These are phyloP conservation scores for Urocolius indicus DNA, from an alignment of 2,113 vertebrate genomes.

Conservation along the genomic window DNA sequence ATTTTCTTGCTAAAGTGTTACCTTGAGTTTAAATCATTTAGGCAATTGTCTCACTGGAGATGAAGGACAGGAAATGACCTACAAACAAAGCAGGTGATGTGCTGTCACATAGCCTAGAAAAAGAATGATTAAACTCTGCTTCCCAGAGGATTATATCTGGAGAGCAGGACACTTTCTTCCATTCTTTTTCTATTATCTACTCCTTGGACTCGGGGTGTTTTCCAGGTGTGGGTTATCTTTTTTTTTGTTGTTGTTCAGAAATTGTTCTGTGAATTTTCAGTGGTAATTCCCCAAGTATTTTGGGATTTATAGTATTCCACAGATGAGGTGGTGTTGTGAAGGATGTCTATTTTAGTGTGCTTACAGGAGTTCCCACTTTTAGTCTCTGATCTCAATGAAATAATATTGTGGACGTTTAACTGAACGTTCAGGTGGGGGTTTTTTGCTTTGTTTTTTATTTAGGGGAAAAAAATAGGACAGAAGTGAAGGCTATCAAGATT, in stretches of 20 bases:
- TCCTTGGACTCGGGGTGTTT: neutral
- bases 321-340: neutral
- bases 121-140: neutral
- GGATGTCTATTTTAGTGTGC: neutral
- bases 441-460: neutral
- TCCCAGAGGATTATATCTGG: neutral
- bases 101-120: conserved; percentile 22
- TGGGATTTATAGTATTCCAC: neutral
- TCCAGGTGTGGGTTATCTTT: neutral
- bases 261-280: neutral
- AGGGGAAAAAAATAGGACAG: neutral
- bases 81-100: conserved; percentile 25
- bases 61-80: conserved; percentile 41
- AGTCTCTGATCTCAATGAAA: neutral
- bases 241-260: neutral
- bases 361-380: neutral
- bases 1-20: neutral
- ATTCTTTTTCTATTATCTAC: neutral
- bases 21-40: neutral
- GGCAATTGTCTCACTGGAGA: neutral
- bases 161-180: neutral
- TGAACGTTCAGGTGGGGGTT: neutral
- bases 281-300: neutral
- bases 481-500: neutral
- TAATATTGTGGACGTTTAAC: neutral